Evolutionary conservation across 92 coral and sea anemone genomes (phyloP), one percentile per base, ranked within the genome.

Genomic region (Actinostola sp.): DNA sequence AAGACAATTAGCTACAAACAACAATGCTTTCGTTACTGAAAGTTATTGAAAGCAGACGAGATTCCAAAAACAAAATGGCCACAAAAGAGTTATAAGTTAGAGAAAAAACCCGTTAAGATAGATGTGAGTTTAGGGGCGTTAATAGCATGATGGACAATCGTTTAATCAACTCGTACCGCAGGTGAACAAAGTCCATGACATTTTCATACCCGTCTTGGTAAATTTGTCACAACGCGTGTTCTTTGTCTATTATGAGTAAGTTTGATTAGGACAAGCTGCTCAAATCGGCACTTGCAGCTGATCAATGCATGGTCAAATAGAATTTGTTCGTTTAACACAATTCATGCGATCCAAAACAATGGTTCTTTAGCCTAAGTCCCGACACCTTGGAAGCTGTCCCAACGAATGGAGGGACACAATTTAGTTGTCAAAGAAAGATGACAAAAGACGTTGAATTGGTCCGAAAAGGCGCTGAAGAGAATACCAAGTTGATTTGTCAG

Each of bases 261-360:
- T 68, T 68, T 51, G 58, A 26, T 33, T 21, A 68, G 8, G 31
- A 16, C 74, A 68, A 68, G 74, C 74, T 68, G 74, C 20, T 10
- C 12, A 32, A 68, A 68, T 39, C 42, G 2, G 25, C 24, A 31
- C 0, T 6, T 24, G 26, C 74, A 68, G 74, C 74, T 68, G 74
- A 51, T 51, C 2, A 49, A 19, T n/a, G 9, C 27, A 52, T 50
- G 74, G 28, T 67, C 54, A 68, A 68, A 68, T 36, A 68, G 23
- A 50, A 39, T n/a, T 68, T 49, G 32, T 15, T 13, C 32, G 67
- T 19, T 16, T 12, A 36, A 32, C 35, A 35, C n/a, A n/a, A n/a
- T n/a, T n/a, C n/a, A 53, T 10, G 23, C 28, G 1, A 28, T 19
- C 9, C 29, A n/a, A 28, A 31, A 61, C 66, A 61, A 61, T 61